Conservation (phyloP, 1,140 invertebrate genomes). For the Acyrthosiphon pisum region DNA sequence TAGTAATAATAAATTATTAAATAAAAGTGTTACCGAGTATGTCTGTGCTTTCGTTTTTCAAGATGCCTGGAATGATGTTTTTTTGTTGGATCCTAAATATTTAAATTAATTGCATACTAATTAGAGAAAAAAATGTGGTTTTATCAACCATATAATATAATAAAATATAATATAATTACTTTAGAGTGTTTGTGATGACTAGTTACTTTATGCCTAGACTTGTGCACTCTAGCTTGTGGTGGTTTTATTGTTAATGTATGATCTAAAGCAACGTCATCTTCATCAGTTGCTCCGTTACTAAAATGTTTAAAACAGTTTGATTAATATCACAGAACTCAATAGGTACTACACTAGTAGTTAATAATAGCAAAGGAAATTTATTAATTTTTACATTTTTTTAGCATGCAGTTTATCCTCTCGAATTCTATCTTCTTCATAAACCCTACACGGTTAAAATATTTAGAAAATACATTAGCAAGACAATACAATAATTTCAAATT, state of each 20-base stretch:
- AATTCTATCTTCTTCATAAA: constrained; percentile 27
- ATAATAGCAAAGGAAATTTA: constrained; percentile 6
- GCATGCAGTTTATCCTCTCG: constrained; percentile 51
- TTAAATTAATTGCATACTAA: neutral
- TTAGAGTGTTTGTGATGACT: constrained; percentile 55
- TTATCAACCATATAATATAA: neutral
- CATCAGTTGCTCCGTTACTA: constrained; percentile 51
- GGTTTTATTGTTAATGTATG: constrained; percentile 58
- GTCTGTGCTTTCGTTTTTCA: constrained; percentile 49
- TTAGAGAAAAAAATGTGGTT: neutral
- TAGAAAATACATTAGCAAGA: constrained; percentile 30
- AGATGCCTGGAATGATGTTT: constrained; percentile 51
- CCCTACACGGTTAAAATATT: constrained; percentile 38
- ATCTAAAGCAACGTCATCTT: constrained; percentile 57
- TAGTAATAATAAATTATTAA: neutral
- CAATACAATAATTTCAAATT: neutral
- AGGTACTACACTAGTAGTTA: neutral
- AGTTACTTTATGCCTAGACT: constrained; percentile 49
- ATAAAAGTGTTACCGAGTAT: constrained; percentile 31
- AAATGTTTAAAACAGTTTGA: neutral
- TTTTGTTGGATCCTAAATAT: constrained; percentile 39
- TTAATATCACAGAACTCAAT: neutral
- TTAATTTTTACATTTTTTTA: constrained; percentile 53
- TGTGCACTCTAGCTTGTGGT: constrained; percentile 57
- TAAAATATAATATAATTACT: constrained; percentile 31